phyloP scores from a whole-genome alignment of 2,113 vertebrate genomes.

The Epinephelus cyanopodus region DNA sequence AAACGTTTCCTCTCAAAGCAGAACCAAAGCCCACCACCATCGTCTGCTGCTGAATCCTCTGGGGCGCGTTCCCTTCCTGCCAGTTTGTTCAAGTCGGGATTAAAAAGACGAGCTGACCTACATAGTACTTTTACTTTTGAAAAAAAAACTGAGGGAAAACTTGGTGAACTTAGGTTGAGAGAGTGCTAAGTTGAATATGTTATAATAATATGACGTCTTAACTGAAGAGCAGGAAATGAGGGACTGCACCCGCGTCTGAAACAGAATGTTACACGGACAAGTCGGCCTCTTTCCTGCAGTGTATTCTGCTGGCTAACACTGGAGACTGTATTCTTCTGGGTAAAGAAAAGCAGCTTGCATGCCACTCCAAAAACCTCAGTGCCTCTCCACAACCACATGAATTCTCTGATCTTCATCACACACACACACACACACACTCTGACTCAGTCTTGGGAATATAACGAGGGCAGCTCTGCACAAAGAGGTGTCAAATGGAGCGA shows the following conservation, averaged over 20 bases:
- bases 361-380: constrained; percentile 54
- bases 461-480: constrained; percentile 61
- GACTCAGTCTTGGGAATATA: constrained; percentile 47
- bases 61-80: constrained; percentile 77
- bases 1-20: constrained; percentile 78
- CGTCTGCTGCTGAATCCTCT: constrained; percentile 72
- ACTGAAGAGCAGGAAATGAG: constrained; percentile 42
- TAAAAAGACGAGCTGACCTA: constrained; percentile 82
- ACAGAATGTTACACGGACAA: background rate
- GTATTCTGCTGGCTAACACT: constrained; percentile 23
- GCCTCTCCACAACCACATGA: constrained; percentile 49
- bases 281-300: constrained; percentile 3
- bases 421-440: constrained; percentile 30
- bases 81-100: constrained; percentile 79
- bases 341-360: constrained; percentile 47
- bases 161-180: constrained; percentile 71
- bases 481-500: constrained; percentile 71
- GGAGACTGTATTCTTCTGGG: constrained; percentile 22
- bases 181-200: constrained; percentile 28
- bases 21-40: constrained; percentile 78
- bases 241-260: background rate
- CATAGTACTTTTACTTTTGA: constrained; percentile 74
- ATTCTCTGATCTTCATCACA: constrained; percentile 37
- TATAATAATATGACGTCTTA: constrained; percentile 34
- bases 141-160: constrained; percentile 55